A percentile compares a stretch with the other conserved stretches of the same genome.
Conservation (phyloP, 2,113 vertebrate species). For the Menidia beryllina region DNA sequence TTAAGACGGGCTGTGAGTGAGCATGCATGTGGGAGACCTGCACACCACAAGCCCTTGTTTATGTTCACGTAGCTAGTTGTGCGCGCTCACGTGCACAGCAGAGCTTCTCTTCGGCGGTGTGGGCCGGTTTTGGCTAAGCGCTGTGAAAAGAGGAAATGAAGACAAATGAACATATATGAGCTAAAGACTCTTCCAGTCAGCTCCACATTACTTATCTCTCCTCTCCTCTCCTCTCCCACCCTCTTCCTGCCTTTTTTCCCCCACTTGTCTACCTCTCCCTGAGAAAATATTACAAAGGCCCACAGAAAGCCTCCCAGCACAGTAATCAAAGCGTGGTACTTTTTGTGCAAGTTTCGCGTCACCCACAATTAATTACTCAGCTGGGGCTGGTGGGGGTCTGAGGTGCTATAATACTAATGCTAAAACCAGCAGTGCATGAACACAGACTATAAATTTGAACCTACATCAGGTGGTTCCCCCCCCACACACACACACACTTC, state of each 20-base stretch:
- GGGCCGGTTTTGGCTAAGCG: slow-evolving; percentile 68
- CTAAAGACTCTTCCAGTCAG: slow-evolving; percentile 68
- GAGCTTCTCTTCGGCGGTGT: slow-evolving; percentile 34
- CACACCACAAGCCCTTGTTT: slow-evolving; percentile 28
- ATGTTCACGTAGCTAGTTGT: slow-evolving; percentile 24
- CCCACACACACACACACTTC: no score
- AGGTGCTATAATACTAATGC: slow-evolving; percentile 53
- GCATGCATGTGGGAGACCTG: slow-evolving; percentile 18
- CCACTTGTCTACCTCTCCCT: slow-evolving; percentile 22
- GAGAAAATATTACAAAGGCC: slow-evolving; percentile 67
- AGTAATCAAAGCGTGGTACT: slow-evolving; percentile 69
- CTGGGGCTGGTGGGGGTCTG: slow-evolving; percentile 24
- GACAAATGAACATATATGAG: slow-evolving; percentile 75
- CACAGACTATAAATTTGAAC: slow-evolving; percentile 56
- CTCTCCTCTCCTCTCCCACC: neutral
- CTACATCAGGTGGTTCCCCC: slow-evolving; percentile 27
- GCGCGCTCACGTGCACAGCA: slow-evolving; percentile 45
- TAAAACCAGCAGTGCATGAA: slow-evolving; percentile 56
- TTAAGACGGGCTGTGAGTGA: no score
- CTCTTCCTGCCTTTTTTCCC: neutral
- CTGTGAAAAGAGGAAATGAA: slow-evolving; percentile 73
- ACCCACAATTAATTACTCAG: slow-evolving; percentile 70
- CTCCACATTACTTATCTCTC: slow-evolving; percentile 64
- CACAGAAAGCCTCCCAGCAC: slow-evolving; percentile 45
- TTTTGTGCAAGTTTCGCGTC: slow-evolving; percentile 67